Base-by-base conservation (phyloP, 2,797 vertebrate genomes). In the Pipistrellus pipistrellus region DNA sequence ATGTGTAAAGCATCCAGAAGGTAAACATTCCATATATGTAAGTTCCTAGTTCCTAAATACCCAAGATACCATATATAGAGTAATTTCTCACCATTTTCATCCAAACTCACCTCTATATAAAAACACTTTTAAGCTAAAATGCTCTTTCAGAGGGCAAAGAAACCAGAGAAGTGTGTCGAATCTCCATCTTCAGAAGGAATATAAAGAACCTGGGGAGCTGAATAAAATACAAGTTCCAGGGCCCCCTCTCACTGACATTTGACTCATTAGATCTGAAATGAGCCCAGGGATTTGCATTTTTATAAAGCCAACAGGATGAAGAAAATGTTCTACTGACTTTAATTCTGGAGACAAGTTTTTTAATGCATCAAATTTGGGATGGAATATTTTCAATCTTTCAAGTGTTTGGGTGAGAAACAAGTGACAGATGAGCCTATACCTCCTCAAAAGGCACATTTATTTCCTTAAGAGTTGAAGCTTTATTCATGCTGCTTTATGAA, bases 401-500 rank as follows among this genome's bases (percentile, higher is more conserved):
- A 71, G 38, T 76, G 15, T 88, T 85, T 94, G 35, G 27, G 46
- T 51, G 46, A 95, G 32, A 55, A 35, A 75, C 15, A 35, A 72
- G 38, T 84, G 57, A 90, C 81, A 90, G 46, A 89, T 35, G 62
- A 77, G 12, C 44, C 9, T 38, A 35, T 13, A 1, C 59, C 87
- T 89, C 41, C 27, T 87, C 62, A 75, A 94, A 85, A 2, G 38
- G 53, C 13, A 85, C n/a, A 66, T 86, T 90, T 88, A 94, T 73
- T 93, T 96, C 59, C 80, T 72, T 72, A 73, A 76, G 38, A 85
- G 10, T 90, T 83, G 38, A 90, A 32, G 18, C 3, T 75, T 95
- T 96, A 66, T 88, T 87, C 76, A 90, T 87, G 68, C 32, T 72
- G 46, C 23, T 90, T 93, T 96, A 76, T 83, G 55, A 96, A 96